These are phyloP conservation scores for Trisateles emortualis DNA, from an alignment of 2,888 invertebrate species.

Conservation along the genomic window DNA sequence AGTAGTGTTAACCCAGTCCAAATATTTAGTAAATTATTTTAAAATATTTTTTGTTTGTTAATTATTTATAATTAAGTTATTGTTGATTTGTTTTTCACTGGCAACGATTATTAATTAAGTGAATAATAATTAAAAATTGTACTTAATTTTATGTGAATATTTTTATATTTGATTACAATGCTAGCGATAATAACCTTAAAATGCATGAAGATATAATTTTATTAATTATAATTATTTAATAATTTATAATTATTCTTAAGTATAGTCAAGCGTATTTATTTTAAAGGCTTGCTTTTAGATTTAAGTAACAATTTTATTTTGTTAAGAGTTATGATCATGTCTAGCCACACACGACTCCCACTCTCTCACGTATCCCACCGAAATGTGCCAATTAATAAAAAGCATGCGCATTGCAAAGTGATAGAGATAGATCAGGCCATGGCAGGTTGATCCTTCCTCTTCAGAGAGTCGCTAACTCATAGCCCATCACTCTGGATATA, in stretches of 20 bases:
- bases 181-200: background rate
- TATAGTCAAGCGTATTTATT: background rate
- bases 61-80: slow-evolving; percentile 47
- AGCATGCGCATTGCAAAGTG: no score
- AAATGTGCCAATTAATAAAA: no score
- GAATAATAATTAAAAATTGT: slow-evolving; percentile 27
- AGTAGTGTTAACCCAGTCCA: slow-evolving; percentile 45
- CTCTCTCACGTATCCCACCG: no score
- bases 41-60: slow-evolving; percentile 38
- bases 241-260: background rate
- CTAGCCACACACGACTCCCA: no score
- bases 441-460: no score
- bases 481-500: no score
- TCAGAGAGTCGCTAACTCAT: no score
- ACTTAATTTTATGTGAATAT: slow-evolving; percentile 23
- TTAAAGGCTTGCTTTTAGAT: background rate
- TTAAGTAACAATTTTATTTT: no score
- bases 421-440: no score
- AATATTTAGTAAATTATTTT: slow-evolving; percentile 41
- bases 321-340: no score
- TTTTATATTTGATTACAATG: slow-evolving; percentile 2
- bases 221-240: background rate
- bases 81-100: slow-evolving; percentile 45
- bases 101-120: slow-evolving; percentile 43
- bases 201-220: no score